A percentile compares a stretch with the other conserved stretches of the same genome.
These are phyloP conservation scores for Polia nebulosa DNA, from an alignment of 2,888 invertebrate genomes.

Conservation along the genomic window DNA sequence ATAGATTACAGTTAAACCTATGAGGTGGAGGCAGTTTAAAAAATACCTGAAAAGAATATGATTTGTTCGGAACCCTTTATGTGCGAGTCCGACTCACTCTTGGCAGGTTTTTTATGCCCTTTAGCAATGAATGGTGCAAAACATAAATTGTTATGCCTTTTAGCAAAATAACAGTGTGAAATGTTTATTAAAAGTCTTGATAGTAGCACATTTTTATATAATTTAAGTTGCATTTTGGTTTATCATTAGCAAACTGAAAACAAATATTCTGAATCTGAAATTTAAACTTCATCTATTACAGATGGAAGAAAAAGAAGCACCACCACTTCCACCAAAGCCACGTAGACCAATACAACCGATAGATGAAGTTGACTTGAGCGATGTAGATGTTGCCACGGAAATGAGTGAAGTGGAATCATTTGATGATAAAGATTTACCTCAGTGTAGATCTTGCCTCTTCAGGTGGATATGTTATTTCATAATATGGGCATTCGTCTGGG, in stretches of 20 bases:
- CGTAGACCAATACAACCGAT: constrained; percentile 55
- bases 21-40: no score
- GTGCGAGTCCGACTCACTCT: no score
- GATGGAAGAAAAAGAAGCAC: constrained; percentile 81
- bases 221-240: not conserved
- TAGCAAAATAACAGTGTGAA: not conserved
- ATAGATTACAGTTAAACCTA: no score
- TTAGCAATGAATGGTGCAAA: no score
- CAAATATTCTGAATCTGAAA: not conserved
- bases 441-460: constrained; percentile 77
- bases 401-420: constrained; percentile 75
- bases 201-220: not conserved
- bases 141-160: no score
- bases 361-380: constrained; percentile 71
- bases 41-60: no score
- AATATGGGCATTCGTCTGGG: constrained; percentile 94
- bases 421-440: constrained; percentile 76
- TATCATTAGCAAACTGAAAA: not conserved
- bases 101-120: no score
- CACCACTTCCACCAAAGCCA: constrained; percentile 62
- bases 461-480: constrained; percentile 91
- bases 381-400: constrained; percentile 73
- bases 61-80: no score
- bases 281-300: constrained; percentile 55
- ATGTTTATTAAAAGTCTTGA: not conserved